Conservation (phyloP, 37 sponge, comb jelly and placozoan species). For the Bolinopsis microptera region DNA sequence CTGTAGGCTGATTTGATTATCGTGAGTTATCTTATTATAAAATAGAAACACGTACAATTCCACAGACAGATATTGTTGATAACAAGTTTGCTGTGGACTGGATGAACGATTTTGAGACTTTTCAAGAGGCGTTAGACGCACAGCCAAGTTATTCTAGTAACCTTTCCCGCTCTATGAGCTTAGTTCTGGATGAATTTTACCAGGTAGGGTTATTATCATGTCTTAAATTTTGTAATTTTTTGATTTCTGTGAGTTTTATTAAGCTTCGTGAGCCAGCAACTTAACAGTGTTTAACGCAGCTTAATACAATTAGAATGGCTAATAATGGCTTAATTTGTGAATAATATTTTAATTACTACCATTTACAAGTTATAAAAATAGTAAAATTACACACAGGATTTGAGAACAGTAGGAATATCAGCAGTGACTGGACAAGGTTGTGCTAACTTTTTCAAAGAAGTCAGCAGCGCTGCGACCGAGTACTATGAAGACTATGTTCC, state of each 20-base stretch:
- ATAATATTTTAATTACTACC: no score
- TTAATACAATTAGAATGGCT: no score
- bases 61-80: constrained; percentile 83
- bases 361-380: no score
- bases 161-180: constrained; percentile 91
- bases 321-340: no score
- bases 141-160: constrained; percentile 75
- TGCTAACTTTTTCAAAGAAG: constrained; percentile 76
- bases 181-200: constrained; percentile 97
- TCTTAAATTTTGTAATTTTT: not conserved
- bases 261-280: not conserved
- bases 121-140: constrained; percentile 80
- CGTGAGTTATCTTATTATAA: no score
- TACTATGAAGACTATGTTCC: constrained; percentile 68
- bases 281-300: not conserved
- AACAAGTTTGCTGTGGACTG: constrained; percentile 90
- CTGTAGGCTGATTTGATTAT: no score
- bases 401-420: constrained; percentile 86
- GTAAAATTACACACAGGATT: no score
- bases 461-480: constrained; percentile 77
- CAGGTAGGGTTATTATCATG: constrained; percentile 68
- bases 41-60: not conserved
- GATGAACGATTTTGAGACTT: constrained; percentile 95
- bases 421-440: constrained; percentile 78
- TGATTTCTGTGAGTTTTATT: not conserved